These are phyloP conservation scores for Heliconius melpomene DNA, from an alignment of 1,140 invertebrate species.

Conservation along the genomic window DNA sequence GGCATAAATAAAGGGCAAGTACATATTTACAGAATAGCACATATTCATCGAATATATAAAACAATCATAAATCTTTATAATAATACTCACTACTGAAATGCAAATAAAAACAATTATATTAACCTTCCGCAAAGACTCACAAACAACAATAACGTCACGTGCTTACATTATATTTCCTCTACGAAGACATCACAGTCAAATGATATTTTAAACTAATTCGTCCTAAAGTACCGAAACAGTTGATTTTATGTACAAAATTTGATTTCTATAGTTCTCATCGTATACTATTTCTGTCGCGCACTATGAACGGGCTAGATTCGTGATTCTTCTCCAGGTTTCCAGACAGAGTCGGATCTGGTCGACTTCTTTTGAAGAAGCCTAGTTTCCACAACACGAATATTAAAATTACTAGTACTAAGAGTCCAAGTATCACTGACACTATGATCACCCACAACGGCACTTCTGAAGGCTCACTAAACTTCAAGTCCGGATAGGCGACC, in stretches of 20 bases:
- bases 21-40: conserved; percentile 72
- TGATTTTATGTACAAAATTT: conserved; percentile 50
- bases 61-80: conserved; percentile 60
- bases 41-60: conserved; percentile 68
- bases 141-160: conserved; percentile 57
- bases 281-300: conserved; percentile 67
- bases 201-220: conserved; percentile 56
- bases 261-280: conserved; percentile 58
- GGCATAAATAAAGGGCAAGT: conserved; percentile 73
- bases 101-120: conserved; percentile 63
- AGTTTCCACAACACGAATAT: conserved; percentile 91
- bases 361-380: conserved; percentile 93
- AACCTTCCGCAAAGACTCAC: conserved; percentile 49
- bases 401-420: conserved; percentile 89
- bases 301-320: conserved; percentile 83
- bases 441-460: conserved; percentile 93
- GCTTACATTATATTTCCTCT: conserved; percentile 70
- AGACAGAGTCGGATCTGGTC: conserved; percentile 90
- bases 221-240: conserved; percentile 8
- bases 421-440: conserved; percentile 88
- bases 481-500: conserved; percentile 88
- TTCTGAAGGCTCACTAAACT: conserved; percentile 85
- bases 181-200: conserved; percentile 80
- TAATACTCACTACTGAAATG: conserved; percentile 65
- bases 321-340: conserved; percentile 91